phyloP scores from a whole-genome alignment of 2,797 vertebrate genomes.

The Pseudomugil gertrudae region DNA sequence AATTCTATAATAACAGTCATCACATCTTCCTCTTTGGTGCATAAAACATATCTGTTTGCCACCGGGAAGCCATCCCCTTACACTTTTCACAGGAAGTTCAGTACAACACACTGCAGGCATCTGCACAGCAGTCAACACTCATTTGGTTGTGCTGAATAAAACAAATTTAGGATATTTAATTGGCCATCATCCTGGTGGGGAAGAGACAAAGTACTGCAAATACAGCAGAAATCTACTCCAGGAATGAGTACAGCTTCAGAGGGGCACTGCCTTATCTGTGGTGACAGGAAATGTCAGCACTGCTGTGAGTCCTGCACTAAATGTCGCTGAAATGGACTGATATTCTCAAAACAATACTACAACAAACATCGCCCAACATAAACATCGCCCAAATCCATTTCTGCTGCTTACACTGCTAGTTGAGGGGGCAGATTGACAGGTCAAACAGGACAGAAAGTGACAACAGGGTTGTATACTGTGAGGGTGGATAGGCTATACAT shows the following conservation, averaged over 20 bases:
- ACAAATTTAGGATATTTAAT: conserved; percentile 73
- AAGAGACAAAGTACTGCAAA: conserved; percentile 71
- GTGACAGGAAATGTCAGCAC: conserved; percentile 56
- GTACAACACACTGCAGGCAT: conserved; percentile 36
- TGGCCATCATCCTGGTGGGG: conserved; percentile 62
- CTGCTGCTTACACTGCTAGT: conserved; percentile 2
- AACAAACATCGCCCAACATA: conserved; percentile 1
- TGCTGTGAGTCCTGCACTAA: conserved; percentile 31
- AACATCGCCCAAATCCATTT: conserved; percentile 1
- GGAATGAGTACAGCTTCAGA: conserved; percentile 38
- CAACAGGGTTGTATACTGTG: not conserved
- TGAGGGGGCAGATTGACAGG: conserved; percentile 6
- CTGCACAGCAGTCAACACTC: conserved; percentile 71
- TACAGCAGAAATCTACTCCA: conserved; percentile 62
- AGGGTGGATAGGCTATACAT: conserved; percentile 2
- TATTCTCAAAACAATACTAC: conserved; percentile 26
- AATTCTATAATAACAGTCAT: conserved; percentile 33
- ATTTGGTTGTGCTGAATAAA: conserved; percentile 77
- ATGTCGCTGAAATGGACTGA: conserved; percentile 36
- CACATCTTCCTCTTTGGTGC: conserved; percentile 36
- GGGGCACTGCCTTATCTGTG: conserved; percentile 43
- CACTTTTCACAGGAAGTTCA: conserved; percentile 61
- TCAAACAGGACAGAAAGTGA: conserved; percentile 18
- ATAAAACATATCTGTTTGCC: conserved; percentile 59
- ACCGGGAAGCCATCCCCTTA: conserved; percentile 66